Conservation (phyloP, 2,888 invertebrate genomes). For the Trichacis sp. region DNA sequence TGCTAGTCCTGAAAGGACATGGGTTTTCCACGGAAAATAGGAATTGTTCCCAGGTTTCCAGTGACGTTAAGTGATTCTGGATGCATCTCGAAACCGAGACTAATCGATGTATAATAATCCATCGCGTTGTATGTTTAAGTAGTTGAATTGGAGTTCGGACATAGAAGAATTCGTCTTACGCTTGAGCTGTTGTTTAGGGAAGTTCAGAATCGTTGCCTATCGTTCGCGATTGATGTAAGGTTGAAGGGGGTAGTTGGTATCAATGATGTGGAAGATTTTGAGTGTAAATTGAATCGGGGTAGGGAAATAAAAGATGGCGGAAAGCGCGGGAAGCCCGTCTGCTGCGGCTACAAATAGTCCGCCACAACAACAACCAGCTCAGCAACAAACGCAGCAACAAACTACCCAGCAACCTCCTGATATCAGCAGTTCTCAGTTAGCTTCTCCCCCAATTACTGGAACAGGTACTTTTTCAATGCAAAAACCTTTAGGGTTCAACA, state of each 20-base stretch:
- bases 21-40: conserved; percentile 30
- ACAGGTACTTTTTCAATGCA: conserved; percentile 63
- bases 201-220: no score
- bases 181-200: no score
- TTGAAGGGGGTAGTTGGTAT: no score
- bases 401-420: conserved; percentile 62
- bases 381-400: conserved; percentile 26
- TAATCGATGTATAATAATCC: conserved; percentile 32
- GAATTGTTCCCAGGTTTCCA: conserved; percentile 5
- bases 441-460: conserved; percentile 66
- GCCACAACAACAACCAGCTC: conserved; percentile 10
- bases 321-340: conserved; percentile 61
- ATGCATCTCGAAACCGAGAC: conserved; percentile 15
- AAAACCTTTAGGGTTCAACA: no score
- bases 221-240: no score
- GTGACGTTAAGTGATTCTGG: conserved; percentile 7
- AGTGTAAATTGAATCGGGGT: conserved; percentile 25
- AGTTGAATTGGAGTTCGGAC: background rate
- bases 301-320: conserved; percentile 56
- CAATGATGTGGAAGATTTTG: conserved; percentile 18
- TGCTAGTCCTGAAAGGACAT: no score
- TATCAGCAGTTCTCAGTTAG: conserved; percentile 66
- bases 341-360: conserved; percentile 55
- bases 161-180: conserved; percentile 4
- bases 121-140: background rate